Percentiles rank a stretch among this genome's conserved stretches.
These are phyloP conservation scores for Gordius sp. DNA, from an alignment of 2,888 invertebrate genomes.

Conservation along the genomic window DNA sequence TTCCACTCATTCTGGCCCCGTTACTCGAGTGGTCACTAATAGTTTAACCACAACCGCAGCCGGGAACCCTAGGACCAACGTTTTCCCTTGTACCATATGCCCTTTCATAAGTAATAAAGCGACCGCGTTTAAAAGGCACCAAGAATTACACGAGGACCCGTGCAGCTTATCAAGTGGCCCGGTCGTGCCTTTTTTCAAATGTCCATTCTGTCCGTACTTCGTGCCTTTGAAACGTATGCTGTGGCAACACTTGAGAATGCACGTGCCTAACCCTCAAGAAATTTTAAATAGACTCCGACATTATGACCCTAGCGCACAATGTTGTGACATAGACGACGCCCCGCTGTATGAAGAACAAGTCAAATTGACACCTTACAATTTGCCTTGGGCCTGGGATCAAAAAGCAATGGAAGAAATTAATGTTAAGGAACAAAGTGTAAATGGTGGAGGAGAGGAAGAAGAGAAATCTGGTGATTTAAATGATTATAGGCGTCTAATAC, in stretches of 20 bases:
- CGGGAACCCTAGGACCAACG: slow-evolving; percentile 9
- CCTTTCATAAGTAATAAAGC: slow-evolving; percentile 11
- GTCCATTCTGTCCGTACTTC: slow-evolving; percentile 9
- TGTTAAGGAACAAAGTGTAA: no score
- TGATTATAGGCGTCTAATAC: no score
- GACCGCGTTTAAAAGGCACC: slow-evolving; percentile 1
- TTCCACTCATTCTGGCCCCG: not conserved
- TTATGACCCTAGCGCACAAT: slow-evolving; percentile 11
- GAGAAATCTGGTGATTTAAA: no score
- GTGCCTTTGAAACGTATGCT: not conserved
- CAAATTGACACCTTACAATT: no score
- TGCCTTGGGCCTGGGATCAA: no score
- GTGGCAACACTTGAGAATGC: slow-evolving; percentile 9
- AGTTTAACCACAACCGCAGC: not conserved
- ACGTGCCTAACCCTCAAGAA: slow-evolving; percentile 15
- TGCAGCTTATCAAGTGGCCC: not conserved
- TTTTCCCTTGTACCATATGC: slow-evolving; percentile 1
- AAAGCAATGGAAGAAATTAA: no score
- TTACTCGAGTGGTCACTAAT: not conserved
- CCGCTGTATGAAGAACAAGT: no score
- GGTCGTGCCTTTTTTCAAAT: not conserved
- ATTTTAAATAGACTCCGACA: not conserved
- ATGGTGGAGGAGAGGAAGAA: no score
- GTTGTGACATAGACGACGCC: no score
- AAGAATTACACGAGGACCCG: not conserved